phyloP scores from a whole-genome alignment of 2,797 vertebrate species.

The Labeo calbasu region DNA sequence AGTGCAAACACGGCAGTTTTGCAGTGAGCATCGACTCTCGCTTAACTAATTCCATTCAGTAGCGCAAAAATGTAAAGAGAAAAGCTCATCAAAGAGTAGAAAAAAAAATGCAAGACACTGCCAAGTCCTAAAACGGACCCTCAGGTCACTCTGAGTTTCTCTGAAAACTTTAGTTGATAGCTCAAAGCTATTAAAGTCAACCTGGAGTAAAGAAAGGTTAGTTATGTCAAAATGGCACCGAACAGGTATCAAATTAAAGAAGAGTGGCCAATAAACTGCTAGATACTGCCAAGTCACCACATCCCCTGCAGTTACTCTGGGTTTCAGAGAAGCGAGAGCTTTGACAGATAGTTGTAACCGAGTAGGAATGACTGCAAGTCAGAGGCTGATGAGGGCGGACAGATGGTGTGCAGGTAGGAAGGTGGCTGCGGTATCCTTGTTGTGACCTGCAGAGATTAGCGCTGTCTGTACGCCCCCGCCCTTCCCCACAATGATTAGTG shows the following conservation, averaged over 20 bases:
- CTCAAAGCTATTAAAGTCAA: background rate
- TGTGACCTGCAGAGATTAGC: slow-evolving; percentile 55
- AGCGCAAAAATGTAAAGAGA: background rate
- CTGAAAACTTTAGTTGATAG: background rate
- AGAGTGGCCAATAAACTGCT: background rate
- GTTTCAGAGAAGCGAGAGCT: background rate
- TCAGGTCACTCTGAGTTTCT: background rate
- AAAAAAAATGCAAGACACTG: background rate
- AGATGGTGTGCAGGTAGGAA: slow-evolving; percentile 60
- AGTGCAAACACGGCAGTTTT: slow-evolving; percentile 5
- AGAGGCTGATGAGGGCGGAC: slow-evolving; percentile 40
- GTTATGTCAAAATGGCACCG: background rate
- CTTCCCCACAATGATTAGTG: slow-evolving; percentile 33
- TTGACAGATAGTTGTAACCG: slow-evolving; percentile 22
- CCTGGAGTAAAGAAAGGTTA: background rate
- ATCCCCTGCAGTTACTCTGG: background rate
- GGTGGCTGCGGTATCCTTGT: slow-evolving; percentile 49
- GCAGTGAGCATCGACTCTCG: background rate
- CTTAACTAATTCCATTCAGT: background rate
- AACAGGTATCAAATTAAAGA: background rate
- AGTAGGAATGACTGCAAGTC: slow-evolving; percentile 27
- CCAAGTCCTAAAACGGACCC: background rate
- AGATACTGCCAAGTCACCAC: background rate
- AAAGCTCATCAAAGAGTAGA: background rate
- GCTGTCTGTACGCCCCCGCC: slow-evolving; percentile 36